These are phyloP conservation scores for Pelusios castaneus DNA, from an alignment of 2,113 vertebrate species.

Conservation along the genomic window DNA sequence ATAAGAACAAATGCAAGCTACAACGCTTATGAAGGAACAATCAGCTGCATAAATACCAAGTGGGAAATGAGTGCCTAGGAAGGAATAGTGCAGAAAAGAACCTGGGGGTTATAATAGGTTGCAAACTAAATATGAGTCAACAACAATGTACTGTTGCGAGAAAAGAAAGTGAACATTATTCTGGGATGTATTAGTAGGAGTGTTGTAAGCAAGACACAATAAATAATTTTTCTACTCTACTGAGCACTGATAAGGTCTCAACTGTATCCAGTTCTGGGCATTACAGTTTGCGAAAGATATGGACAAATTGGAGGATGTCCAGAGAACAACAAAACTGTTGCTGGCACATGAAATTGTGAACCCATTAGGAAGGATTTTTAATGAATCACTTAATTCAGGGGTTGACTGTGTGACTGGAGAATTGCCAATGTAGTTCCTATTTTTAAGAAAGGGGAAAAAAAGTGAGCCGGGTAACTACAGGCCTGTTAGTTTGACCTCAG, in stretches of 20 bases:
- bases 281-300: not conserved
- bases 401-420: no score
- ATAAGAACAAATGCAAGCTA: no score
- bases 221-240: not conserved
- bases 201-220: not conserved
- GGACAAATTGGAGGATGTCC: not conserved
- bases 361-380: no score
- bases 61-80: not conserved
- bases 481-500: no score
- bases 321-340: not conserved
- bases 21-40: no score
- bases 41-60: no score
- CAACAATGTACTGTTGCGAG: no score
- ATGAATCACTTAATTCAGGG: no score
- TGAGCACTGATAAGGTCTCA: not conserved
- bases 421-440: no score
- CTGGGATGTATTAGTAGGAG: not conserved
- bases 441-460: no score
- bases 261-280: not conserved
- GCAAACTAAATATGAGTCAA: not conserved
- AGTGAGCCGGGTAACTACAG: no score
- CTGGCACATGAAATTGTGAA: no score
- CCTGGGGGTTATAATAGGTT: not conserved
- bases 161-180: not conserved
- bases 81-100: not conserved